phyloP scores from a whole-genome alignment of 2,888 invertebrate genomes.

The Willowsia nigromaculata region DNA sequence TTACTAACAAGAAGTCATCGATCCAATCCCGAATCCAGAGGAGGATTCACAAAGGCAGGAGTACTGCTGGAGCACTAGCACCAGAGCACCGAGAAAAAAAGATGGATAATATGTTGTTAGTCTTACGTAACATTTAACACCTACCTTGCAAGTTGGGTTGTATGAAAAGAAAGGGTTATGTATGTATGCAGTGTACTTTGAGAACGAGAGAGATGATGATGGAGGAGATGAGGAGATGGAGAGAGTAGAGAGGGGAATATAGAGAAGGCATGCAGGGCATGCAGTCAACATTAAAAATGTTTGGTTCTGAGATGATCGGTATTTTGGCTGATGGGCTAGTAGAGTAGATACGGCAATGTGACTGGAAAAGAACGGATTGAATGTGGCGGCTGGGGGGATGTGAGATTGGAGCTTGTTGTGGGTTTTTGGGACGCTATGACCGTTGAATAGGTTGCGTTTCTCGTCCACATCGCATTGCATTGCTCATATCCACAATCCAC shows the following conservation, averaged over 20 bases:
- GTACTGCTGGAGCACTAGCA: not conserved
- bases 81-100: not conserved
- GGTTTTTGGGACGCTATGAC: not conserved
- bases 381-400: slow-evolving; percentile 25
- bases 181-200: not conserved
- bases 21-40: not conserved
- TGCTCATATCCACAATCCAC: too few relatives aligned
- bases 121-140: too few relatives aligned
- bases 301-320: too few relatives aligned
- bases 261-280: not conserved
- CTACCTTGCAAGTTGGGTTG: too few relatives aligned
- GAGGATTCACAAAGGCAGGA: not conserved
- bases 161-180: too few relatives aligned
- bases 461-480: too few relatives aligned
- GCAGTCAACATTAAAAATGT: too few relatives aligned
- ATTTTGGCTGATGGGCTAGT: not conserved
- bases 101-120: too few relatives aligned
- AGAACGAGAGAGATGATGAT: not conserved
- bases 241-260: not conserved
- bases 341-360: not conserved
- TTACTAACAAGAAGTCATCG: not conserved
- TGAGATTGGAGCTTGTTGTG: slow-evolving; percentile 6
- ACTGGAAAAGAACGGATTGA: slow-evolving; percentile 44
- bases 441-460: not conserved
- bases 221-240: too few relatives aligned